Evolutionary conservation across 2,888 invertebrate species (phyloP).

Genomic region (Orthonychiurus folsomi): DNA sequence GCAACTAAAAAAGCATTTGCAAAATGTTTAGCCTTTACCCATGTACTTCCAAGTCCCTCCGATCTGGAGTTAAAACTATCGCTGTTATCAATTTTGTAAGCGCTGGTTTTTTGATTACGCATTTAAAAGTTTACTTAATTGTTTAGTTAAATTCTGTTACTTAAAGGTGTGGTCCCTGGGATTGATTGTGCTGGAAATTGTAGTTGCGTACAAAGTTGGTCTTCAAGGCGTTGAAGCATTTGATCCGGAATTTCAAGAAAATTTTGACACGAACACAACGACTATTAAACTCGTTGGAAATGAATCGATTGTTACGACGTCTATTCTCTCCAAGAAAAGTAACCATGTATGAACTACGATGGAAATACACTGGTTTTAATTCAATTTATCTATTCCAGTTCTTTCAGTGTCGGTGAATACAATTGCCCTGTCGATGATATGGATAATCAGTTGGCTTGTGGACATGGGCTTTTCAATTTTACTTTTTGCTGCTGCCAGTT

Average conservation of each 20-base stretch:
- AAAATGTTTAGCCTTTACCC: neutral
- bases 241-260: neutral
- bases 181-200: neutral
- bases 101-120: neutral
- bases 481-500: neutral
- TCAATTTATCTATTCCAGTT: neutral
- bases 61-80: neutral
- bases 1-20: no score
- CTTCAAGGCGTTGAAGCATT: neutral
- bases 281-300: neutral
- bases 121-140: no score
- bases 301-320: neutral
- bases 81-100: conserved; percentile 8
- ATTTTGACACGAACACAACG: neutral
- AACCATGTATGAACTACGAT: neutral
- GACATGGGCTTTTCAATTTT: conserved; percentile 2
- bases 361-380: neutral
- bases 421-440: conserved; percentile 1
- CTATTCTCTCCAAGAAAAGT: neutral
- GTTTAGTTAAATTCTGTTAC: neutral
- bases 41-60: neutral
- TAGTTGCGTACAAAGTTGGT: neutral
- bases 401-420: neutral
- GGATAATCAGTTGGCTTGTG: neutral
- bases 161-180: neutral